Evolutionary conservation across 2,888 invertebrate genomes (phyloP).

Genomic region (Tipula vernalis): DNA sequence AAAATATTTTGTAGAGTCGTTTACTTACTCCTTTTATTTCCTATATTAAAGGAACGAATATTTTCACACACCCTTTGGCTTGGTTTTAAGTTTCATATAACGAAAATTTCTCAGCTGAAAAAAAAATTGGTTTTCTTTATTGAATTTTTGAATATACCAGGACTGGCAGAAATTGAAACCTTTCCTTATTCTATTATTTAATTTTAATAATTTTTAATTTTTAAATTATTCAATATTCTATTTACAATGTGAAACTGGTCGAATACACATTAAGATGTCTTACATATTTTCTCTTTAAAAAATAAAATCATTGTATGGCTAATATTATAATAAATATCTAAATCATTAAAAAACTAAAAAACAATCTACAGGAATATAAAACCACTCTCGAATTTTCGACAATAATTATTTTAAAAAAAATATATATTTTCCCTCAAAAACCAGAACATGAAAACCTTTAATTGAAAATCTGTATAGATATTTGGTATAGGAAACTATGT

Average conservation of each 20-base stretch:
- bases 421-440: not conserved
- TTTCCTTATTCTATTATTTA: no score
- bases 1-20: no score
- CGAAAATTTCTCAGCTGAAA: no score
- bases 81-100: no score
- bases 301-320: not conserved
- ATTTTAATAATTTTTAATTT: no score
- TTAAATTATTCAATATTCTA: not conserved
- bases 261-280: not conserved
- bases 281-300: not conserved
- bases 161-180: no score
- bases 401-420: not conserved
- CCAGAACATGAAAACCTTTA: not conserved
- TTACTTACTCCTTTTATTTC: no score
- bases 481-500: not conserved
- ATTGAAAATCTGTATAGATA: not conserved
- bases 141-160: no score
- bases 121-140: no score
- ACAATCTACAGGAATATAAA: conserved; percentile 4
- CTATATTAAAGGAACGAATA: no score
- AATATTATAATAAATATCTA: not conserved
- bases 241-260: not conserved
- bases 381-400: not conserved
- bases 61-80: no score
- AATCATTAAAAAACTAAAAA: not conserved